Evolutionary conservation across 2,113 vertebrate genomes (phyloP), one percentile per base, ranked within the genome.

Genomic region (Casuarius casuarius): DNA sequence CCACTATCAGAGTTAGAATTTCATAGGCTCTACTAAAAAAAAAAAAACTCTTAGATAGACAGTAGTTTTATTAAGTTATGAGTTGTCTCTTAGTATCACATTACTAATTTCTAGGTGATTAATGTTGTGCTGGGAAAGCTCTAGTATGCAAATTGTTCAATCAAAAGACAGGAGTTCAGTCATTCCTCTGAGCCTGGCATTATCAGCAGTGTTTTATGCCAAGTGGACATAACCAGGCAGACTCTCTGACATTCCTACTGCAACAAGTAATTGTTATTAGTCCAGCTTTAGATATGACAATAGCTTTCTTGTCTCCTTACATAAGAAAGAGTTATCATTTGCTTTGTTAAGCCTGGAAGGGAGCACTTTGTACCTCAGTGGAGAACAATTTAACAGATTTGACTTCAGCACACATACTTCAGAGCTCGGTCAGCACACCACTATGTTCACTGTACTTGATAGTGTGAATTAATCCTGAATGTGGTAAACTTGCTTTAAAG

Each of bases 181-280:
- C 48, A 74, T 91, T 94, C 81, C 52, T 90, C 67, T 63, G 46
- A 87, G 87, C 92, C 95, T 97, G 94, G 97, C 96, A 95, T 86
- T 96, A 98, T 97, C 97, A 97, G 87, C 70, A 21, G 15, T 5
- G 22, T 78, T 89, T 40, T 29, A 22, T 4, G 95, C 97, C 97
- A 97, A 91, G 66, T 79, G 66, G 71, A 87, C 75, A 25, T 35
- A 85, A 71, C 75, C 93, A 82, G 59, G 90, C 85, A 94, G 82
- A 83, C 6, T 89, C 82, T 85, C 79, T 91, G 94, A 97, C 93
- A 96, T 97, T 98, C 95, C 91, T 96, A 70, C 59, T n/a, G 54
- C 5, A 66, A 67, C 12, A 33, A 83, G 92, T 96, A 91, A 95
- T 80, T 31, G 61, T 71, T 94, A 49, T 89, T 94, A 35, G 78